Percentiles rank a stretch among this genome's conserved stretches.
Evolutionary conservation across 1,140 invertebrate genomes (phyloP).

Genomic region (Hesperophylax magnus): DNA sequence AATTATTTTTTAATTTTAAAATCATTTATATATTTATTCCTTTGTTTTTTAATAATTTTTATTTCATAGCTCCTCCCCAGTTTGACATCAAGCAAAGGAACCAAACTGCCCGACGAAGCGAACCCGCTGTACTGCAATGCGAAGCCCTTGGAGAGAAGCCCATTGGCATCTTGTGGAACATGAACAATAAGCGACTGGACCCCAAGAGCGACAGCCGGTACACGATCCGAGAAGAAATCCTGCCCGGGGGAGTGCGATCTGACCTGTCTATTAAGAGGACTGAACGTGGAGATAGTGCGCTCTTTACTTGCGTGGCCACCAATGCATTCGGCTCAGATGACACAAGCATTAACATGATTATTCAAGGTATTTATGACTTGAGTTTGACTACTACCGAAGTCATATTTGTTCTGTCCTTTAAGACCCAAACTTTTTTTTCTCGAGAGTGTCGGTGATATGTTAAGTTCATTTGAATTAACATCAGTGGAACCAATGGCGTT

Average conservation of each 20-base stretch:
- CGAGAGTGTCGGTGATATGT: too few relatives aligned
- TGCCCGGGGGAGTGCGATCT: slow-evolving; percentile 88
- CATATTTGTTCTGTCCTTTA: too few relatives aligned
- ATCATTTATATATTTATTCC: too few relatives aligned
- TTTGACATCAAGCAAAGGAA: slow-evolving; percentile 94
- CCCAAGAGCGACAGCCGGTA: slow-evolving; percentile 90
- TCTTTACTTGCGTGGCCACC: slow-evolving; percentile 95
- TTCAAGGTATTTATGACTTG: slow-evolving; percentile 79
- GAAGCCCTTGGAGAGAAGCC: slow-evolving; percentile 97
- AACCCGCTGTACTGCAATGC: slow-evolving; percentile 93
- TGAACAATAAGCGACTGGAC: slow-evolving; percentile 92
- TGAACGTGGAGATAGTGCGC: slow-evolving; percentile 90
- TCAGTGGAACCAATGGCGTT: too few relatives aligned
- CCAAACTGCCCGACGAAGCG: slow-evolving; percentile 89
- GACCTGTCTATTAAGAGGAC: slow-evolving; percentile 92
- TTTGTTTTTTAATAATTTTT: slow-evolving; percentile 13
- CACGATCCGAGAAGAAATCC: slow-evolving; percentile 92
- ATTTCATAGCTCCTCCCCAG: slow-evolving; percentile 86
- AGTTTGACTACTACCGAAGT: too few relatives aligned
- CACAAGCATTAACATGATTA: slow-evolving; percentile 95
- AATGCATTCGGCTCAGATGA: slow-evolving; percentile 97
- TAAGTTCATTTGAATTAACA: too few relatives aligned
- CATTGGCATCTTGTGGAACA: slow-evolving; percentile 96
- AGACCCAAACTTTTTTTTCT: too few relatives aligned
- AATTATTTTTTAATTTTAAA: too few relatives aligned